Percentiles rank a stretch among this genome's conserved stretches.
phyloP scores from a whole-genome alignment of 2,888 invertebrate genomes.

The Trissonchulus latispiculum region DNA sequence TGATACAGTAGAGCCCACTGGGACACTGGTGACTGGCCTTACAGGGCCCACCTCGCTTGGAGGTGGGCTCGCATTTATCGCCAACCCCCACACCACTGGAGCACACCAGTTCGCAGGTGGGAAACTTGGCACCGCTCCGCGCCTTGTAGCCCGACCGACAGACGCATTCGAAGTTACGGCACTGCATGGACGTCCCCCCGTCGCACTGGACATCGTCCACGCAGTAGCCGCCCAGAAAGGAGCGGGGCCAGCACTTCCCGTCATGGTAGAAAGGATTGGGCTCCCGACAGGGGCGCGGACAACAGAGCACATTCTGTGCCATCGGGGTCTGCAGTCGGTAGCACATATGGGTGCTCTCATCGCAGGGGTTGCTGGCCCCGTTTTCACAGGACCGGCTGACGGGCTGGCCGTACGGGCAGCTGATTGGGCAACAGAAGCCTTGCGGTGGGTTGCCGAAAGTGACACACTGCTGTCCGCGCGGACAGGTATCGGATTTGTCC shows the following conservation, averaged over 20 bases:
- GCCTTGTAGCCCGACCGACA: neutral
- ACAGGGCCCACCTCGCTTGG: neutral
- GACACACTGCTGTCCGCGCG: slow-evolving; percentile 35
- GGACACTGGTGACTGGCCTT: neutral
- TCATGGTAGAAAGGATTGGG: slow-evolving; percentile 41
- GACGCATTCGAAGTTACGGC: slow-evolving; percentile 28
- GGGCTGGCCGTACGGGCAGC: slow-evolving; percentile 43
- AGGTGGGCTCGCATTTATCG: neutral
- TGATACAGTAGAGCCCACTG: neutral
- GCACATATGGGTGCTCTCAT: slow-evolving; percentile 41
- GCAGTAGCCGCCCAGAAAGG: slow-evolving; percentile 26
- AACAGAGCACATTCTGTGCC: slow-evolving; percentile 41
- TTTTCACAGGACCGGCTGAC: slow-evolving; percentile 28
- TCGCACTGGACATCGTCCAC: slow-evolving; percentile 42
- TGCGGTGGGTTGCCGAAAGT: slow-evolving; percentile 43
- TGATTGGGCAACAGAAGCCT: slow-evolving; percentile 41
- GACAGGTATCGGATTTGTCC: slow-evolving; percentile 38
- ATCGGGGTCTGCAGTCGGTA: slow-evolving; percentile 31
- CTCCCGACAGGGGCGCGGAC: slow-evolving; percentile 41
- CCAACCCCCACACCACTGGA: neutral
- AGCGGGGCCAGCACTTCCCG: slow-evolving; percentile 11
- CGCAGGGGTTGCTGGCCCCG: slow-evolving; percentile 26
- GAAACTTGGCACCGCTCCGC: neutral
- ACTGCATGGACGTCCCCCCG: slow-evolving; percentile 40
- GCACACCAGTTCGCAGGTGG: slow-evolving; percentile 5